phyloP scores from a whole-genome alignment of 2,888 invertebrate genomes.

The Drosophila peninsularis region DNA sequence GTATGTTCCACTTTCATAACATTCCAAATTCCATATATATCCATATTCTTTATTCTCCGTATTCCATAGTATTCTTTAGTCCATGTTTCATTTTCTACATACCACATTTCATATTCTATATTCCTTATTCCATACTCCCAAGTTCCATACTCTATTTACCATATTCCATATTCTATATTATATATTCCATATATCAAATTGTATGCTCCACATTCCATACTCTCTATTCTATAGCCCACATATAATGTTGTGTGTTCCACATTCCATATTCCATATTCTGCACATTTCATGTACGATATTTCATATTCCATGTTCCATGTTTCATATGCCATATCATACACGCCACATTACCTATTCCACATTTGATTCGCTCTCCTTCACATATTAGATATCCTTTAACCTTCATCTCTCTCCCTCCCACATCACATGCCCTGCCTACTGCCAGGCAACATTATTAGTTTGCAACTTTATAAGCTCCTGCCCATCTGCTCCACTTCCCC shows the following conservation, averaged over 20 bases:
- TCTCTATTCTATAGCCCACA: neutral
- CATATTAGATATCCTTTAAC: neutral
- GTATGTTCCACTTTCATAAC: too few species aligned
- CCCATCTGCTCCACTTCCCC: neutral
- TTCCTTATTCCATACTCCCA: neutral
- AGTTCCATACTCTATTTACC: too few species aligned
- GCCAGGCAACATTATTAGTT: neutral
- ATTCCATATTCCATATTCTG: neutral
- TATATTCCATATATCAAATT: neutral
- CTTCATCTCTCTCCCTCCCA: neutral
- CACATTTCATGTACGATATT: too few species aligned
- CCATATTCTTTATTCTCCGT: neutral
- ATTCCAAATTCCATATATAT: neutral
- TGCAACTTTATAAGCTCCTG: neutral
- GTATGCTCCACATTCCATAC: neutral
- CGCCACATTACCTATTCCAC: neutral
- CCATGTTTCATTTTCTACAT: too few species aligned
- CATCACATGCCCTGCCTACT: neutral
- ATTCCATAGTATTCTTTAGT: too few species aligned
- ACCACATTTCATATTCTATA: too few species aligned
- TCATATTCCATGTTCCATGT: neutral
- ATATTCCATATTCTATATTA: neutral
- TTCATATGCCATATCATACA: neutral
- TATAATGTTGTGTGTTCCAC: neutral
- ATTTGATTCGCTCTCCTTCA: neutral